Conservation (phyloP, 1,140 invertebrate genomes). For the Pollicipes pollicipes region DNA sequence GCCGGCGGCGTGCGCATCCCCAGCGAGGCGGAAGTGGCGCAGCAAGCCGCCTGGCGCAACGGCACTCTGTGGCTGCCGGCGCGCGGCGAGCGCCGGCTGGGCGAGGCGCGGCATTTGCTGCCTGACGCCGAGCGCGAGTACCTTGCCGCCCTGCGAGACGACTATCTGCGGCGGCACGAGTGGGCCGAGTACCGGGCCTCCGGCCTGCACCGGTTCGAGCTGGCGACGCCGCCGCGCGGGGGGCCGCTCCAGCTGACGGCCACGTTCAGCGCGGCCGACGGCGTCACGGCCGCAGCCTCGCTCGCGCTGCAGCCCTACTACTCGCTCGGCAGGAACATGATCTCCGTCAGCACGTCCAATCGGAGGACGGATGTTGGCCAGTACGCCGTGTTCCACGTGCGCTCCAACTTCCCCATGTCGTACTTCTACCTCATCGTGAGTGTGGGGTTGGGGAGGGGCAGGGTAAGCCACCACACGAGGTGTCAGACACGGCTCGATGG, state of each 20-base stretch:
- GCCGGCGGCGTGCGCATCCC: background rate
- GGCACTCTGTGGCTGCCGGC: background rate
- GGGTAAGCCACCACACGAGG: too few species aligned
- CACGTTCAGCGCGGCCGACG: slow-evolving; percentile 22
- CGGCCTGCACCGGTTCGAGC: slow-evolving; percentile 13
- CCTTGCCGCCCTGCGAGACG: background rate
- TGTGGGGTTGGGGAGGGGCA: too few species aligned
- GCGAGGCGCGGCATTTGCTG: too few species aligned
- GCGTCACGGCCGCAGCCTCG: slow-evolving; percentile 11
- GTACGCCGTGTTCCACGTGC: slow-evolving; percentile 31
- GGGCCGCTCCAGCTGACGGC: slow-evolving; percentile 22
- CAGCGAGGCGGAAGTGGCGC: slow-evolving; percentile 24
- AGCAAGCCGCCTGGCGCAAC: slow-evolving; percentile 28
- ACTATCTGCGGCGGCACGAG: slow-evolving; percentile 1
- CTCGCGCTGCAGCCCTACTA: slow-evolving; percentile 10
- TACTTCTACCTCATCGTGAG: slow-evolving; percentile 29
- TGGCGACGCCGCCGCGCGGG: slow-evolving; percentile 13
- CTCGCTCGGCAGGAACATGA: background rate
- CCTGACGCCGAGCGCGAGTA: background rate
- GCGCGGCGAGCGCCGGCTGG: background rate
- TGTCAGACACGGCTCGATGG: too few species aligned
- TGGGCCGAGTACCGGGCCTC: slow-evolving; percentile 12
- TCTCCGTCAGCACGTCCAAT: slow-evolving; percentile 15
- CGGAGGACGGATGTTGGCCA: slow-evolving; percentile 24
- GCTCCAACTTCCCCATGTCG: slow-evolving; percentile 27